Evolutionary conservation across 2,113 vertebrate species (phyloP).

Genomic region (Sclerurus mexicanus): DNA sequence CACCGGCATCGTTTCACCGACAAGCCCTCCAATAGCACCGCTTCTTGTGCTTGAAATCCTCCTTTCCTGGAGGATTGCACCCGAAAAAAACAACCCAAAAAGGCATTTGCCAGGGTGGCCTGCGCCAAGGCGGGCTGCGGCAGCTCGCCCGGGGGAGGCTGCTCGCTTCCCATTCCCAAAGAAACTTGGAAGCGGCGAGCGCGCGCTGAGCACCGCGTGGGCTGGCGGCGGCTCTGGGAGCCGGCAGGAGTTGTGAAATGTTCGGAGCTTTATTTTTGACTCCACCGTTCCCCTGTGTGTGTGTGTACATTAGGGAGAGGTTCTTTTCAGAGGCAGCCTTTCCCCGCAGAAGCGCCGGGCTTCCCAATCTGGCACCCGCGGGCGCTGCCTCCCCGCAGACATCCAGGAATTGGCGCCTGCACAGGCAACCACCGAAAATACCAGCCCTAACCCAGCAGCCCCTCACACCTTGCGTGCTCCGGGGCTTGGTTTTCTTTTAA

Average conservation of each 20-base stretch:
- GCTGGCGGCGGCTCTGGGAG: conserved; percentile 9
- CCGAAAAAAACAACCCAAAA: background rate
- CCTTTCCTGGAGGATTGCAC: background rate
- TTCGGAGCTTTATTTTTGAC: conserved; percentile 62
- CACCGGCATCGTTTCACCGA: rapidly evolving
- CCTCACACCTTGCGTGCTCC: background rate
- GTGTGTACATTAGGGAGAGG: background rate
- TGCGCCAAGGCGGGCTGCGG: conserved; percentile 30
- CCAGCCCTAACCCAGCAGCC: background rate
- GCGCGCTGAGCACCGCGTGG: background rate
- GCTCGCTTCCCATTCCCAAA: conserved; percentile 39
- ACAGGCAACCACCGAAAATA: background rate
- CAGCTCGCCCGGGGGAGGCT: conserved; percentile 20
- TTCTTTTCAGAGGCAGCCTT: background rate
- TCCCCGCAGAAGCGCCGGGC: conserved; percentile 4
- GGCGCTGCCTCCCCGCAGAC: background rate
- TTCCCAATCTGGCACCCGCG: background rate
- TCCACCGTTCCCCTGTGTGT: background rate
- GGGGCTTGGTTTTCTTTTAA: background rate
- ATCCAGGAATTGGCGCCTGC: background rate
- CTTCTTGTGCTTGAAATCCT: background rate
- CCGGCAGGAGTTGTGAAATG: conserved; percentile 51
- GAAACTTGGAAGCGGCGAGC: conserved; percentile 33
- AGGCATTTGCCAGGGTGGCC: background rate
- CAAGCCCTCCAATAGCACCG: background rate